These are phyloP conservation scores for Pipistrellus kuhlii DNA, from an alignment of 2,797 vertebrate species.

Conservation along the genomic window DNA sequence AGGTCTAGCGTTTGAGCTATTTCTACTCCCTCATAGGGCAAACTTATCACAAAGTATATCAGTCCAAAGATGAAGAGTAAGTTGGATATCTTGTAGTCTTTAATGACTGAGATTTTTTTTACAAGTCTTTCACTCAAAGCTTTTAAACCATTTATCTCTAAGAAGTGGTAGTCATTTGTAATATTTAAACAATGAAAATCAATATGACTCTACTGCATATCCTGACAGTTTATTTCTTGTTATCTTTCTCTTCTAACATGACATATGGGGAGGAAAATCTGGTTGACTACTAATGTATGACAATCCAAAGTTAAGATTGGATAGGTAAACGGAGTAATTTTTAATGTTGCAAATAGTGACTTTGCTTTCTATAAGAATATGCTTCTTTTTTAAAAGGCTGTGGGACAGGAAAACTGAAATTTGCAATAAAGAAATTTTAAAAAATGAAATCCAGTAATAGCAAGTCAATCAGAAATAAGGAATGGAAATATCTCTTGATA, in stretches of 20 bases:
- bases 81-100: neutral
- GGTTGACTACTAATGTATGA: neutral
- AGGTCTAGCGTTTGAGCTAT: neutral
- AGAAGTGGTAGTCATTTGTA: neutral
- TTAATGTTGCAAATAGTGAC: neutral
- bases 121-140: neutral
- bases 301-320: slow-evolving; percentile 1
- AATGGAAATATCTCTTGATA: neutral
- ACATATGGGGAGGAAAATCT: neutral
- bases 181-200: neutral
- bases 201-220: neutral
- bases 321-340: neutral
- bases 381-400: neutral
- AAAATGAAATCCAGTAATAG: neutral
- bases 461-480: neutral
- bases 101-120: slow-evolving; percentile 25
- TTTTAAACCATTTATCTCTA: neutral
- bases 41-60: neutral
- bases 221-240: neutral
- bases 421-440: neutral
- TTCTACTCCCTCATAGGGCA: neutral
- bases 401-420: neutral
- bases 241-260: neutral
- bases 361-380: neutral
- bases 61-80: neutral